phyloP scores from a whole-genome alignment of 1,140 invertebrate genomes.

The Palaemon carinicauda region DNA sequence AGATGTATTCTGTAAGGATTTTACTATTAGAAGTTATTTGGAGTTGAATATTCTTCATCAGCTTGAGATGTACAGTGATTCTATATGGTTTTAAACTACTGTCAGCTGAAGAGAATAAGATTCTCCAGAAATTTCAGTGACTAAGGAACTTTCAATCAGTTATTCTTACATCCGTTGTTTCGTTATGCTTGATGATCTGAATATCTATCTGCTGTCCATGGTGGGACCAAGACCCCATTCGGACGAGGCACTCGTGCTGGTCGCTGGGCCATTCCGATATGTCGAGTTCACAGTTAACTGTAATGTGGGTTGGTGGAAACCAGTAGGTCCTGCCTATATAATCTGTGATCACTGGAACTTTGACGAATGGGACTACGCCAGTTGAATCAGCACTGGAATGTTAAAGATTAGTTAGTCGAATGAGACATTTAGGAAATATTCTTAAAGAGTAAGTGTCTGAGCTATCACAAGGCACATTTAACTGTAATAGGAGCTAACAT shows the following conservation, averaged over 20 bases:
- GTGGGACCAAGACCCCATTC: conserved; percentile 43
- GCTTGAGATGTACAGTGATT: neutral
- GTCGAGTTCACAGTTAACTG: conserved; percentile 29
- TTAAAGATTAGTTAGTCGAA: neutral
- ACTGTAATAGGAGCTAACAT: too few species aligned
- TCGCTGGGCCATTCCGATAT: conserved; percentile 31
- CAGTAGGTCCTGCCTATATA: conserved; percentile 10
- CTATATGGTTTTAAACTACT: neutral
- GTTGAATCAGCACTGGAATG: neutral
- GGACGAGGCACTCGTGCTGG: conserved; percentile 24
- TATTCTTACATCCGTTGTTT: conserved; percentile 2
- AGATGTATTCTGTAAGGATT: too few species aligned
- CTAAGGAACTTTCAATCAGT: too few species aligned
- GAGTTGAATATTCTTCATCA: too few species aligned
- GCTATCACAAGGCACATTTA: too few species aligned
- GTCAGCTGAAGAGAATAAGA: neutral
- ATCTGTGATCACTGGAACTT: conserved; percentile 20
- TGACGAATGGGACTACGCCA: conserved; percentile 20
- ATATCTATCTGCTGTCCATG: conserved; percentile 44
- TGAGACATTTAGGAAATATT: too few species aligned
- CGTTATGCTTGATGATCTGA: conserved; percentile 16
- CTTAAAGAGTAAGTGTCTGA: too few species aligned
- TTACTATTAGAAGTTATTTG: too few species aligned
- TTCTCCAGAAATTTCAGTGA: neutral
- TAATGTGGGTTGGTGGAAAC: conserved; percentile 38